These are phyloP conservation scores for Elaphurus davidianus DNA, from an alignment of 2,113 vertebrate species.

Conservation along the genomic window DNA sequence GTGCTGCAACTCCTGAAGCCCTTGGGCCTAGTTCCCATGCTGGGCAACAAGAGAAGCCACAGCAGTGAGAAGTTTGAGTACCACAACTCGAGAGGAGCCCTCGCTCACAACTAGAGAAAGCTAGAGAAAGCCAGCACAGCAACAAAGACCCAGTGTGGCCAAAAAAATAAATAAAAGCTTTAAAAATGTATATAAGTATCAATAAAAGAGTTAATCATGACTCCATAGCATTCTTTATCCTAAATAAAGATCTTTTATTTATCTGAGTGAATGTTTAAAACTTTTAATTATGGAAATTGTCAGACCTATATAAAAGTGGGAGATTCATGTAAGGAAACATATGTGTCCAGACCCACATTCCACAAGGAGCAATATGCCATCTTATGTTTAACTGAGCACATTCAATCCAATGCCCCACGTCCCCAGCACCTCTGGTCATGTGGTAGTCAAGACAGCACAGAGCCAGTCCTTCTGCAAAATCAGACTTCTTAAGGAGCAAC, in stretches of 20 bases:
- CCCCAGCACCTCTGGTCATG: not conserved
- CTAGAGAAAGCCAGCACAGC: not conserved
- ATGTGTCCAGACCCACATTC: not conserved
- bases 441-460: not conserved
- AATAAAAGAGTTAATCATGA: not conserved
- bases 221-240: not conserved
- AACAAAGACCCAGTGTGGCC: not conserved
- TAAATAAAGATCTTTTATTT: not conserved
- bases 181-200: not conserved
- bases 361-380: fast-evolving
- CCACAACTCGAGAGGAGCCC: not conserved
- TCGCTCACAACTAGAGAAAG: not conserved
- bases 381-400: not conserved
- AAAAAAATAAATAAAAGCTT: not conserved
- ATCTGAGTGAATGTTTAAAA: not conserved
- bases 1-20: not conserved
- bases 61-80: not conserved
- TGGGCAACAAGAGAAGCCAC: not conserved
- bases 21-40: not conserved
- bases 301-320: not conserved
- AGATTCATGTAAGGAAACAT: fast-evolving
- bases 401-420: fast-evolving
- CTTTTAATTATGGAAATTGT: not conserved
- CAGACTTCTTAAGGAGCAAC: too few relatives aligned
- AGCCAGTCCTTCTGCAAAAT: not conserved